Evolutionary conservation across 2,888 invertebrate species (phyloP), one percentile per base, ranked within the genome.

Genomic region (Thyatira batis): DNA sequence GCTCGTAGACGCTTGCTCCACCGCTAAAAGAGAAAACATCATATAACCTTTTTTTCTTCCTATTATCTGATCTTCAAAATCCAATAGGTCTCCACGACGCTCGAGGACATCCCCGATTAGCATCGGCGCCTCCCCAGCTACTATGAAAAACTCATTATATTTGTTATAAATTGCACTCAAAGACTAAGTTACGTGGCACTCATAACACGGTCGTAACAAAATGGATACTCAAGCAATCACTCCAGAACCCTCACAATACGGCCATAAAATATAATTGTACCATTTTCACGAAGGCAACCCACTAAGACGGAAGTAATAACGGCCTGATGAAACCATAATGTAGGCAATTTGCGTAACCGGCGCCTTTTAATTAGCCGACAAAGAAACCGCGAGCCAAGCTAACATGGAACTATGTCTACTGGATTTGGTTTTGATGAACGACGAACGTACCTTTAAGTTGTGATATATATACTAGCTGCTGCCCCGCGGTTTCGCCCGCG

Each of bases 291-390:
- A 30, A 64, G 65, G 57, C 61, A 63, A 58, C 59, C 67, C 62
- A 64, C 77, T 73, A 72, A 67, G 67, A 58, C 64, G 76, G 73
- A 76, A 72, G 79, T 75, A 81, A 78, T 84, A 80, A 84, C 77
- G 73, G 76, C 67, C 73, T 72, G 77, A 80, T 76, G 82, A 78
- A 82, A 84, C 80, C 80, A 76, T 84, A 80, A 83, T 78, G 76
- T 71, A 63, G 72, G 78, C 69, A 78, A 82, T 84, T 84, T 82
- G 76, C 74, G 72, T 78, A 77, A 77, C 76, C 74, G 71, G 65
- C 61, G 69, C 68, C 72, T 81, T 85, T 84, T 84, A 84, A 86
- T 86, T 85, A 84, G 78, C 66, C 70, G 55, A 65, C 66, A 67
- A 78, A 82, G 80, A 74, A 78, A 78, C 79, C 79, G 63, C 76